Base-by-base conservation (phyloP, 2,888 invertebrate species). In the Eupeodes luniger region DNA sequence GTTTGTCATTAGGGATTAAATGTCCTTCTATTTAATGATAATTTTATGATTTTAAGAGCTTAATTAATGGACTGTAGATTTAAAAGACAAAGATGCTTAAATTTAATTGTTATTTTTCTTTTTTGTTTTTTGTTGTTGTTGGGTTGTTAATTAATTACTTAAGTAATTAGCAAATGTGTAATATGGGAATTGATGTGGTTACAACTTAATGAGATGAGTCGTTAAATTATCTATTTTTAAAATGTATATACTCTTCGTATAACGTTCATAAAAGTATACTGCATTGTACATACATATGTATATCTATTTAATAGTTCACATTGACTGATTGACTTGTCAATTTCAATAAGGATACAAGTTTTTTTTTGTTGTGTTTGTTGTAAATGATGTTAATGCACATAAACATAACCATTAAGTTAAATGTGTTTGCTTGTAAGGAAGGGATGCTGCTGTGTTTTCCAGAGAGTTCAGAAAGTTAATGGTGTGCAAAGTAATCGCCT, bases 401-500 rank as follows among this genome's bases (percentile, higher is more conserved):
- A 40, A 53, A 5, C 36, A 34, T n/a, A 53, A 40, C 36, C 53
- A 16, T 34, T 36, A 69, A 53, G 36, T 69, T 36, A 5, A 1
- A 5, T 16, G 4, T n/a, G 12, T 47, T 11, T 47, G 47, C 10
- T 4, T 10, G 47, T 47, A 12, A 14, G 34, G n/a, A 11, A 19
- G 16, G 59, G 14, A 7, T 59, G 14, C 12, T 59, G 14, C 12
- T 11, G 47, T 47, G 12, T 10, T 11, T 47, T 11, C 34, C 12
- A 12, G 12, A 5, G 34, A 47, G 47, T 27, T 27, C 27, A 11
- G 12, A 19, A 74, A 83, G 59, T 34, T 75, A 80, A 80, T 80
- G 69, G 80, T 69, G 74, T 75, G 84, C 74, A 67, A 62, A 57
- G 49, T 69, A 57, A 79, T 76, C 69, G 67, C 67, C 74, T 79